Evolutionary conservation across 2,113 vertebrate genomes (phyloP).

Genomic region (Odontophorus gujanensis): DNA sequence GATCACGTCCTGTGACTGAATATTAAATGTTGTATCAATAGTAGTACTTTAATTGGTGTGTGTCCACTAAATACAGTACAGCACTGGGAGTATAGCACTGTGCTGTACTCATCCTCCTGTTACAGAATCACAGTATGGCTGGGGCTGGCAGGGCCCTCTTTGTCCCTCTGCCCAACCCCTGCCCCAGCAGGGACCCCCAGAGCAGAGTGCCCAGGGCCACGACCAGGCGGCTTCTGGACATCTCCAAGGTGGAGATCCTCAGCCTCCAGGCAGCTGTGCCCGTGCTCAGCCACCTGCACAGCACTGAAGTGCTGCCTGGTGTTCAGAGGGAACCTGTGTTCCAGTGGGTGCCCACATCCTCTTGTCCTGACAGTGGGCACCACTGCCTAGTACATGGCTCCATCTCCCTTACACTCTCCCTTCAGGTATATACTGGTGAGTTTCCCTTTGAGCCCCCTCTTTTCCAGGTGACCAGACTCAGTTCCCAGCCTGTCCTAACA

Average conservation of each 20-base stretch:
- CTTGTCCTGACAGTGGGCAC: not conserved
- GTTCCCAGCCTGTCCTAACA: not conserved
- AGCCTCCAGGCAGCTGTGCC: not conserved
- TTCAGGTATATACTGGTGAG: not conserved
- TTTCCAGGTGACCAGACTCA: not conserved
- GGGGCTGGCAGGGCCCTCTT: not conserved
- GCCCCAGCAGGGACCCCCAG: not conserved
- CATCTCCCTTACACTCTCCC: fast-evolving
- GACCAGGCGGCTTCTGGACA: not conserved
- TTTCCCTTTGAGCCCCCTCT: not conserved
- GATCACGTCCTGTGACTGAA: not conserved
- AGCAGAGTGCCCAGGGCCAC: not conserved
- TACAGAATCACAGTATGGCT: not conserved
- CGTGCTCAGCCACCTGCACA: not conserved
- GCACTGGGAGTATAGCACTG: too few species aligned
- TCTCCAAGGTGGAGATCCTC: not conserved
- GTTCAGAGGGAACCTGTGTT: not conserved
- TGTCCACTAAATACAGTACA: not conserved
- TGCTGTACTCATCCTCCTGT: not conserved
- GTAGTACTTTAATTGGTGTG: not conserved
- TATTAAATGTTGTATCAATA: not conserved
- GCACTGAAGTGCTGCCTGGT: not conserved
- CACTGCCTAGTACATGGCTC: not conserved
- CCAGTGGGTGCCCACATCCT: not conserved
- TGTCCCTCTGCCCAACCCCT: not conserved